Evolutionary conservation across 2,888 invertebrate genomes (phyloP), one percentile per base, ranked within the genome.

Genomic region (Synergus japonicus): DNA sequence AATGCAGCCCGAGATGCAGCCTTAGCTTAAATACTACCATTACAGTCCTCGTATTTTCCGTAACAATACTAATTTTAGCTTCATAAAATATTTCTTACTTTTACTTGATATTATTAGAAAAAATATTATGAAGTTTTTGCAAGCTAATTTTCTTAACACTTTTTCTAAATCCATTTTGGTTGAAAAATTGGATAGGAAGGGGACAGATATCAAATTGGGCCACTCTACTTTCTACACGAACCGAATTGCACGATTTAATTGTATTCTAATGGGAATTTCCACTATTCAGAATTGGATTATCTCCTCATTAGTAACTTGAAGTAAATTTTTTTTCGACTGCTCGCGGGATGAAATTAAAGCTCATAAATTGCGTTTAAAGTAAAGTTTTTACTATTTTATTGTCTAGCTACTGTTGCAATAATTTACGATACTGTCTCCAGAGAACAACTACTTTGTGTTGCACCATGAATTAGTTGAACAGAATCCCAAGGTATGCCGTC

Each of bases 401-500:
- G 54, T 73, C 73, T 73, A 54, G 54, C 54, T 49, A 54, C 54
- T 29, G 12, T 54, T 73, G 37, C 54, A 15, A 49, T 54, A 73
- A 73, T 73, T 73, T 73, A 73, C 73, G 49, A 54, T 46, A 73
- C 37, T 73, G 73, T 73, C 73, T 73, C 73, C 73, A 37, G 73
- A 73, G 73, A 37, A 54, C 73, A 73, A 73, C 73, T 73, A 73
- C 54, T 54, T 73, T 73, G 18, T 73, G 73, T 73, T 73, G 54
- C 13, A 73, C 54, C 49, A 73, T 73, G 73, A 73, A 73, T 73
- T 54, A 49, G 54, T 73, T 73, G 73, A 73, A 37, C 73, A 73
- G 73, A 73, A 73, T 54, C 73, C 73, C 54, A 73, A 73, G 73
- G 73, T 73, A 73, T 73, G 54, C 49, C 73, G 73, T 73, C 73